Percentiles rank a stretch among this genome's conserved stretches.
Conservation (phyloP, 2,113 vertebrate genomes). For the Protobothrops mucrosquamatus region DNA sequence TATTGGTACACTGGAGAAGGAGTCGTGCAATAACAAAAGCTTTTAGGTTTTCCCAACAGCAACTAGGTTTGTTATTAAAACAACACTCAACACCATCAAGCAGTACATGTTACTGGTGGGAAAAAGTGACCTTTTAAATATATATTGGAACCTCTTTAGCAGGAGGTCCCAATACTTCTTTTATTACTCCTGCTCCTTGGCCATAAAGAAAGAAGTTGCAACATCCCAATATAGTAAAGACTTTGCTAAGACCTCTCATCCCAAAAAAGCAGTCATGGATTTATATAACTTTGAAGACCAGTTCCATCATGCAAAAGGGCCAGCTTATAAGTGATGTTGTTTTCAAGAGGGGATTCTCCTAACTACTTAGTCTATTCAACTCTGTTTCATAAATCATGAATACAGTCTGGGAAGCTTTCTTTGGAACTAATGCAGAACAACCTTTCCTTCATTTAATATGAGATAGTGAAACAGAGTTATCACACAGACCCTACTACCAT, state of each 20-base stretch:
- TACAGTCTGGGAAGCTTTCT: background rate
- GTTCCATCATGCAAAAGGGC: background rate
- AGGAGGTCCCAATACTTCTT: no score
- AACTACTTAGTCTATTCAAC: background rate
- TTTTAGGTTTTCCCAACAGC: background rate
- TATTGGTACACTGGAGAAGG: background rate
- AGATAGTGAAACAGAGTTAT: background rate
- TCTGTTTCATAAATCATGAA: background rate
- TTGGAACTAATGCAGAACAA: background rate
- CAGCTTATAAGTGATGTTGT: background rate
- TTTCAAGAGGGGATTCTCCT: background rate
- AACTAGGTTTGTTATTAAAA: background rate
- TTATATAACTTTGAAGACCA: background rate
- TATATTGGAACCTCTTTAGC: background rate
- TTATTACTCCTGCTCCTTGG: background rate
- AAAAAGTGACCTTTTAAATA: background rate
- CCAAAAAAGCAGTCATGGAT: background rate
- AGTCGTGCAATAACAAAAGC: background rate
- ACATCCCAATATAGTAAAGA: background rate
- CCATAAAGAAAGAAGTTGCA: background rate
- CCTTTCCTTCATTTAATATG: background rate
- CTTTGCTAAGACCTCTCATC: background rate
- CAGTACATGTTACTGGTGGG: background rate
- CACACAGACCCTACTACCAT: background rate
- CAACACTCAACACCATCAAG: background rate